These are phyloP conservation scores for Tryphoninae sp. DNA, from an alignment of 2,888 invertebrate genomes.

Conservation along the genomic window DNA sequence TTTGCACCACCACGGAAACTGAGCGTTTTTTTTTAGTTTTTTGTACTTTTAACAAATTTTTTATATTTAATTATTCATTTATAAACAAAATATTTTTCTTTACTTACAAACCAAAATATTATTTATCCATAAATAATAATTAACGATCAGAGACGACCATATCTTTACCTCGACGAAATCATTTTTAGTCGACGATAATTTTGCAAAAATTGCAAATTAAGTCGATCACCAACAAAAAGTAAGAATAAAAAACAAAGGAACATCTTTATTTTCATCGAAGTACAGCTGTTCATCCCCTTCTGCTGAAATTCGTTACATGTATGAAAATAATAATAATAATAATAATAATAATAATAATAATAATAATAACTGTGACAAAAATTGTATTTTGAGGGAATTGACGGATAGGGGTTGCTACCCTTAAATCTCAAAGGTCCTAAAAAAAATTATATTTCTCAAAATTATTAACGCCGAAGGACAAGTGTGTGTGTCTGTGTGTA, in stretches of 20 bases:
- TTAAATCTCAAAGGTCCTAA: not conserved
- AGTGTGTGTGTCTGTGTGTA: not conserved
- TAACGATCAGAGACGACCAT: not conserved
- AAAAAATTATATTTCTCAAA: no score
- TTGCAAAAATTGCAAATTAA: no score
- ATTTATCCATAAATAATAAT: no score
- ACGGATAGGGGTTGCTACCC: not conserved
- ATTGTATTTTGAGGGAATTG: constrained; percentile 1
- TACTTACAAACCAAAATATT: not conserved
- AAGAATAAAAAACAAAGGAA: not conserved
- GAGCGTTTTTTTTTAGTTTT: constrained; percentile 71
- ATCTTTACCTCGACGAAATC: not conserved
- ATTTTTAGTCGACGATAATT: no score
- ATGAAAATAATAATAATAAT: constrained; percentile 7
- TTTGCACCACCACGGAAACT: constrained; percentile 81
- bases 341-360: not conserved
- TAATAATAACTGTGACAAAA: not conserved
- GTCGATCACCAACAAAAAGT: not conserved
- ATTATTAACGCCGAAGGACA: not conserved
- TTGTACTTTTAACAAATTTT: constrained; percentile 10
- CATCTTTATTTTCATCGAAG: not conserved
- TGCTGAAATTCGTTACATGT: not conserved
- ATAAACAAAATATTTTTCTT: not conserved
- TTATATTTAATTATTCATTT: not conserved
- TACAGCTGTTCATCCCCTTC: constrained; percentile 14